These are phyloP conservation scores for Agrilus cyanescens DNA, from an alignment of 2,888 invertebrate genomes.

Conservation along the genomic window DNA sequence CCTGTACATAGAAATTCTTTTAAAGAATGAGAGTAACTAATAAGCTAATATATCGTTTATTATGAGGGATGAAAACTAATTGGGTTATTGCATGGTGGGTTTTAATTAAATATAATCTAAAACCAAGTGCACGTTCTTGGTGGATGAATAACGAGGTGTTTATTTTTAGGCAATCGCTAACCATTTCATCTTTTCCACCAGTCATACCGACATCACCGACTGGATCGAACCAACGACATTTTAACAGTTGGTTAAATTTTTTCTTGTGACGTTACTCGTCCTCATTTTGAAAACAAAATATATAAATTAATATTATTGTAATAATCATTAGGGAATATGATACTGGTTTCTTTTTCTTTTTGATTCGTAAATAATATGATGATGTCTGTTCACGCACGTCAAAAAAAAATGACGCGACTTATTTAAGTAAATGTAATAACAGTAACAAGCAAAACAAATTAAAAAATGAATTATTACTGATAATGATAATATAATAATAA, in stretches of 20 bases:
- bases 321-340: too few species aligned
- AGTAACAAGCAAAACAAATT: too few species aligned
- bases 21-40: too few species aligned
- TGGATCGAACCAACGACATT: slow-evolving; percentile 19
- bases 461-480: too few species aligned
- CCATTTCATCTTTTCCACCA: slow-evolving; percentile 21
- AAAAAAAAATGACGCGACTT: slow-evolving; percentile 11
- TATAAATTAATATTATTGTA: too few species aligned
- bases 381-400: slow-evolving; percentile 2
- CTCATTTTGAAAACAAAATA: too few species aligned
- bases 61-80: slow-evolving; percentile 18
- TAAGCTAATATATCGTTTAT: neutral
- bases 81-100: slow-evolving; percentile 16
- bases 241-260: slow-evolving; percentile 14
- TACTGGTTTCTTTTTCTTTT: slow-evolving; percentile 1
- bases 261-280: slow-evolving; percentile 11
- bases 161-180: slow-evolving; percentile 35
- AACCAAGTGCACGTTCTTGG: neutral
- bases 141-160: slow-evolving; percentile 19
- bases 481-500: too few species aligned
- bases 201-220: slow-evolving; percentile 25
- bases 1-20: too few species aligned
- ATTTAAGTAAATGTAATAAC: neutral
- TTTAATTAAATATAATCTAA: slow-evolving; percentile 6
- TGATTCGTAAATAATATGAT: slow-evolving; percentile 13